Base-by-base conservation (phyloP, 2,797 vertebrate genomes). In the Sebastes diploproa region DNA sequence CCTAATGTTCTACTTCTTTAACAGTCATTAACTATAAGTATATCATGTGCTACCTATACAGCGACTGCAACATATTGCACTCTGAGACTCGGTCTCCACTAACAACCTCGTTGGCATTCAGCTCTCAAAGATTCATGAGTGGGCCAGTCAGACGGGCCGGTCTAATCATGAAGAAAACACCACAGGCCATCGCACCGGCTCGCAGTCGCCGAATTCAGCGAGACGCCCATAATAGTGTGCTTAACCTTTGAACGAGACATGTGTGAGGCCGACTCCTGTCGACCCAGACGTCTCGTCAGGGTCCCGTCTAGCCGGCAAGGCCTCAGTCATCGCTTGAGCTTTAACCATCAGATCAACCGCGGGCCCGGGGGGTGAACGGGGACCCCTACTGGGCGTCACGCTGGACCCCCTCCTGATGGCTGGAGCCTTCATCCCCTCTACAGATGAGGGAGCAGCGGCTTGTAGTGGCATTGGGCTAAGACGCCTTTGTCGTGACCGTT, bases 221-320 rank as follows among this genome's bases (percentile, higher is more conserved):
- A 85, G 77, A 70, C 72, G 74, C 82, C 85, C 79, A 59, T 90
- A 92, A 93, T 87, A 25, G 91, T 32, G 76, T 82, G 86, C 89
- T 94, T 92, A 93, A 94, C 92, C 93, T 94, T 92, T 93, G 92
- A 92, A 85, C 77, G 67, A 81, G 82, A 87, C 66, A 16, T 54
- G 79, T 67, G 77, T 80, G 85, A 88, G 89, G 77, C 80, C 85
- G 2, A 84, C 20, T 81, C 80, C 81, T 66, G 89, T 78, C 84
- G 42, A 73, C 81, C 80, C 81, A 81, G 86, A 83, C 78, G 42
- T 80, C 89, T 90, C 71, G 80, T 83, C 89, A 81, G 81, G 62
- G 88, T 72, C 84, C 82, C 58, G 42, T 85, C 82, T 73, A 46
- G 72, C 78, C 69, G 20, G 42, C 75, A n/a, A 83, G 84, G 80